Percentiles rank a stretch among this genome's conserved stretches.
Conservation (phyloP, 2,113 vertebrate genomes). For the Eurystomus gularis region DNA sequence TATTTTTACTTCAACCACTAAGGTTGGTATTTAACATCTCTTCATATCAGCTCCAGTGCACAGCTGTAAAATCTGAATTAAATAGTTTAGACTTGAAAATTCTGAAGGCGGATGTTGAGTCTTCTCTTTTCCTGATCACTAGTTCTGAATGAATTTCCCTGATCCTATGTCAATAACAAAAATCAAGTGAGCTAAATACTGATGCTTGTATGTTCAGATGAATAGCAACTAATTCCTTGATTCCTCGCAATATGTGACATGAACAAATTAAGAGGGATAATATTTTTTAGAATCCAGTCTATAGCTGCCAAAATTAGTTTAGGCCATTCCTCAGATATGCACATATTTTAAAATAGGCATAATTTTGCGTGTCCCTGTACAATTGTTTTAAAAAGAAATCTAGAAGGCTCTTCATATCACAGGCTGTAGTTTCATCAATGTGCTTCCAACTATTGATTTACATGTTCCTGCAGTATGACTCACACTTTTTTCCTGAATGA, state of each 20-base stretch:
- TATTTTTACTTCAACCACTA: background rate
- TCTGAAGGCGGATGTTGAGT: background rate
- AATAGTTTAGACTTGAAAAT: background rate
- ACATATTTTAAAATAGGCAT: background rate
- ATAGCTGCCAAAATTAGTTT: background rate
- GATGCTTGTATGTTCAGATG: background rate
- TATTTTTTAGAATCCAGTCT: background rate
- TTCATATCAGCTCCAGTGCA: background rate
- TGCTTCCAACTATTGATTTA: background rate
- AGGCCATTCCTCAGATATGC: background rate
- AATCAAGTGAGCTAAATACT: background rate
- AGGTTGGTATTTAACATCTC: background rate
- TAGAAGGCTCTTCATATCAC: background rate
- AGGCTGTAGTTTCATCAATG: accelerated
- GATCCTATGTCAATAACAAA: background rate
- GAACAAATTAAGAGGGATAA: background rate
- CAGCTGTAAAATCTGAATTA: background rate
- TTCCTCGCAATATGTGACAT: background rate
- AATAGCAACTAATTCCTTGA: background rate
- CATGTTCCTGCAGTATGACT: background rate
- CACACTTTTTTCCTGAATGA: background rate
- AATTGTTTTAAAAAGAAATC: background rate
- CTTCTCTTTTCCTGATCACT: background rate
- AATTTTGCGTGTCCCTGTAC: background rate
- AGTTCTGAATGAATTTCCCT: background rate